Evolutionary conservation across 2,113 vertebrate genomes (phyloP).

Genomic region (Blennius ocellaris): DNA sequence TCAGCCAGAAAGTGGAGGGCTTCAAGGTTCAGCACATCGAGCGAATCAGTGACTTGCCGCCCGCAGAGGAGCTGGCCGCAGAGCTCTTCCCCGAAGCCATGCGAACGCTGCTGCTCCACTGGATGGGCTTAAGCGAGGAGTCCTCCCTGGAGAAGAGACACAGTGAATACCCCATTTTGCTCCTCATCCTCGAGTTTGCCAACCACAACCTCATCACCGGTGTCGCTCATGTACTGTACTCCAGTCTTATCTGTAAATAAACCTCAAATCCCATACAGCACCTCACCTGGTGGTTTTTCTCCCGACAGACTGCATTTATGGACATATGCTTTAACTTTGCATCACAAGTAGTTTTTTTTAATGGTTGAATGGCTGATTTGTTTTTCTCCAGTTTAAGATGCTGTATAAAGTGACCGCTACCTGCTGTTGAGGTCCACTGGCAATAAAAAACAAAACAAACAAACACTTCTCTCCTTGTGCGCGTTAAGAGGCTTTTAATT

Average conservation of each 20-base stretch:
- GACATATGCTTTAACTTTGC: too few relatives aligned
- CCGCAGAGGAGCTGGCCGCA: conserved; percentile 82
- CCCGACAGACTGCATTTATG: too few relatives aligned
- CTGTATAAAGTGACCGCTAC: too few relatives aligned
- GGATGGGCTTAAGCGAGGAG: conserved; percentile 87
- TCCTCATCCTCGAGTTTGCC: conserved; percentile 87
- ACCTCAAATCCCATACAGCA: neutral
- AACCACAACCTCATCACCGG: conserved; percentile 89
- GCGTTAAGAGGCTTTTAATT: too few relatives aligned
- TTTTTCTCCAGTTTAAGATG: too few relatives aligned
- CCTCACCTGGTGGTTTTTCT: too few relatives aligned
- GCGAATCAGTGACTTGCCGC: conserved; percentile 84
- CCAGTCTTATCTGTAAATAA: conserved; percentile 86
- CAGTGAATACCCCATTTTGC: conserved; percentile 86
- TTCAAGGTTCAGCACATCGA: conserved; percentile 87
- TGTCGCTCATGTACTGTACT: conserved; percentile 87
- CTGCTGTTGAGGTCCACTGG: too few relatives aligned
- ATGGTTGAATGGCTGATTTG: too few relatives aligned
- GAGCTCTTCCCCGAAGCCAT: conserved; percentile 87
- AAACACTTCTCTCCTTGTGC: too few relatives aligned
- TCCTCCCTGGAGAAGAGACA: conserved; percentile 79
- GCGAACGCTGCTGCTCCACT: conserved; percentile 83
- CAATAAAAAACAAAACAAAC: too few relatives aligned
- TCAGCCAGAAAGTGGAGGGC: conserved; percentile 84
- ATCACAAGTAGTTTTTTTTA: too few relatives aligned